These are phyloP conservation scores for Nymphalis polychloros DNA, from an alignment of 2,888 invertebrate species.

Conservation along the genomic window DNA sequence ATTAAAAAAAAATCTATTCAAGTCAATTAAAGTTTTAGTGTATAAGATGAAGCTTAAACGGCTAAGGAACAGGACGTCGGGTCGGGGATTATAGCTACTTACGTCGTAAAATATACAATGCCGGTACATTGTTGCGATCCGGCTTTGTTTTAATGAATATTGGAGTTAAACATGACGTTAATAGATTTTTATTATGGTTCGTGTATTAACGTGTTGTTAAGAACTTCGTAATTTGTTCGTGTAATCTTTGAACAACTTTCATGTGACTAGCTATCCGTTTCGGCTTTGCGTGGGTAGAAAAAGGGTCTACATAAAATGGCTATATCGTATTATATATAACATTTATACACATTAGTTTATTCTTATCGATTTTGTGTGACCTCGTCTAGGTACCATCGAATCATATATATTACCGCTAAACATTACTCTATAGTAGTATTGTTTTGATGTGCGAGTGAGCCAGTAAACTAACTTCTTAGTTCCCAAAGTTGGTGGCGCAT, in stretches of 20 bases:
- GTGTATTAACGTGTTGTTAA: slow-evolving; percentile 30
- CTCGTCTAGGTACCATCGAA: no score
- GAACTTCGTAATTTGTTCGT: slow-evolving; percentile 24
- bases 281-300: no score
- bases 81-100: slow-evolving; percentile 35
- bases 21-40: slow-evolving; percentile 9
- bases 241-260: slow-evolving; percentile 13
- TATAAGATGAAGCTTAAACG: slow-evolving; percentile 26
- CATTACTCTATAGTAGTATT: no score
- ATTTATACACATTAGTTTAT: no score
- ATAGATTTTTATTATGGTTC: slow-evolving; percentile 39
- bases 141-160: slow-evolving; percentile 45
- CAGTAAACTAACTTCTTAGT: no score
- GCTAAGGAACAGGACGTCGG: slow-evolving; percentile 32
- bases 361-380: no score
- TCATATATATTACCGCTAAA: no score
- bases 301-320: no score
- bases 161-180: slow-evolving; percentile 44
- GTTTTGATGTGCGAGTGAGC: no score
- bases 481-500: no score
- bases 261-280: background rate
- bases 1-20: slow-evolving; percentile 10
- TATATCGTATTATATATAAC: no score
- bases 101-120: slow-evolving; percentile 39
- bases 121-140: slow-evolving; percentile 38